Evolutionary conservation across 2,888 invertebrate genomes (phyloP), one percentile per base, ranked within the genome.

Genomic region (Piscicola geometra): DNA sequence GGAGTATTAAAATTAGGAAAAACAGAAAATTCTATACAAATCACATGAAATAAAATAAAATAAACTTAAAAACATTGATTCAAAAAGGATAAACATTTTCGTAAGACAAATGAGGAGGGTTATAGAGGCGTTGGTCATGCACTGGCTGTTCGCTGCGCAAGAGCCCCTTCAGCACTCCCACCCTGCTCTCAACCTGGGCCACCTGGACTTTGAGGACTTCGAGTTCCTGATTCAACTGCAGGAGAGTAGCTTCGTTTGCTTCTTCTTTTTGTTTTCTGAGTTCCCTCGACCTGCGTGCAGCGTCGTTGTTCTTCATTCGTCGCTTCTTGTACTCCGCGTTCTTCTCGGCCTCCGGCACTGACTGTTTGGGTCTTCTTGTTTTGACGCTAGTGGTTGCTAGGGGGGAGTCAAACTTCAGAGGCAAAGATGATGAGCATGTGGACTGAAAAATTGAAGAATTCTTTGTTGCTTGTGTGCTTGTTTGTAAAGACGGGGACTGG

Each of bases 261-360:
- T 56, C 60, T 56, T 56, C 60, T 21, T n/a, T 56, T 25, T 56
- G 21, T 56, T n/a, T 56, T 21, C n/a, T 56, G 3, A 56, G 5
- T 3, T 56, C 60, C n/a, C 60, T 56, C 15, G 60, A 56, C 60
- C 60, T 9, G 3, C n/a, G 9, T 9, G 60, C 60, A 25, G 60
- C 60, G 5, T 56, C n/a, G n/a, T 56, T 56, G 60, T 56, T 56
- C 25, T 25, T 18, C 25, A 18, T 21, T 56, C 60, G 9, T 56
- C 60, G 60, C n/a, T 21, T 56, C 60, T 25, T 56, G 60, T 56
- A 56, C n/a, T 21, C 60, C 60, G 9, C 60, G 25, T 56, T n/a
- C 60, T 56, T 56, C 25, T 56, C 60, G 9, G 21, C 3, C 25
- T 56, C 60, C n/a, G 60, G 60, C 60, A 56, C 60, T 5, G 25